phyloP scores from a whole-genome alignment of 2,113 vertebrate genomes.

The Dasyurus viverrinus region DNA sequence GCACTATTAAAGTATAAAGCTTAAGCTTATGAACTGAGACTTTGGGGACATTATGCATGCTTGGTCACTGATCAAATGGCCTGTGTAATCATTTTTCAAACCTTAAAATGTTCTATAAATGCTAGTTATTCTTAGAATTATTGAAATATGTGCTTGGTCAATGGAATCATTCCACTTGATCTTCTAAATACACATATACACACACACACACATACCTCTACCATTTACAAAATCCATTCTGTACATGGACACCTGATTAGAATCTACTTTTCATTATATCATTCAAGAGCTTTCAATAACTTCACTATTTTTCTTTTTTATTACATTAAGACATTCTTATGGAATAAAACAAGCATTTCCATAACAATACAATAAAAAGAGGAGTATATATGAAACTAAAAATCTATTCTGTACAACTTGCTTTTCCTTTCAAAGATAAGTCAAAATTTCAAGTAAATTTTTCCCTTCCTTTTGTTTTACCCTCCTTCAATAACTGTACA shows the following conservation, averaged over 20 bases:
- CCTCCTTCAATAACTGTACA: not conserved
- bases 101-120: not conserved
- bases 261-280: not conserved
- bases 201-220: not conserved
- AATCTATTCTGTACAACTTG: not conserved
- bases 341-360: not conserved
- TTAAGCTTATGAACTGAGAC: not conserved
- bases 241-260: not conserved
- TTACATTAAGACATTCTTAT: not conserved
- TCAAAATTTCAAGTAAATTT: not conserved
- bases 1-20: not conserved
- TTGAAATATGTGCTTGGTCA: not conserved
- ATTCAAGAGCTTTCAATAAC: not conserved
- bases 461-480: not conserved
- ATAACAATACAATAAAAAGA: not conserved
- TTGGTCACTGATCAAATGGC: not conserved
- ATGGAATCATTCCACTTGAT: not conserved
- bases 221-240: not conserved
- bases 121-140: not conserved
- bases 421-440: not conserved
- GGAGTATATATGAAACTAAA: not conserved
- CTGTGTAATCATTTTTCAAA: not conserved
- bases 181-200: not conserved
- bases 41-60: not conserved
- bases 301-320: not conserved